phyloP scores from a whole-genome alignment of 1,140 invertebrate species.

The Protaetia brevitarsis region DNA sequence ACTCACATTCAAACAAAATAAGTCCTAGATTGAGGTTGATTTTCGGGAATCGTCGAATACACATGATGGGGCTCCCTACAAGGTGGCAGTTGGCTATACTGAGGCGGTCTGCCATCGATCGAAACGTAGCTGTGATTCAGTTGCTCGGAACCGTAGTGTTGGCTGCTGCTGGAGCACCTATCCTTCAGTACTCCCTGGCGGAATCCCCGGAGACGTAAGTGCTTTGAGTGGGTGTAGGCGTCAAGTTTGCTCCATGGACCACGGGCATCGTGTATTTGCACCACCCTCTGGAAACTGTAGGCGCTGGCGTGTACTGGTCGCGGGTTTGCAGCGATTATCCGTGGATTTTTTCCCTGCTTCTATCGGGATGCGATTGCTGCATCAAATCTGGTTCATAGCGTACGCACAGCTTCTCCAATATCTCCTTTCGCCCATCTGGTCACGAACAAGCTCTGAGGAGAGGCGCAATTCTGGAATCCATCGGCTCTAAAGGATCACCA shows the following conservation, averaged over 20 bases:
- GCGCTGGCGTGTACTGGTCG: slow-evolving; percentile 54
- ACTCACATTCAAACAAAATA: slow-evolving; percentile 46
- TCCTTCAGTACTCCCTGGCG: slow-evolving; percentile 56
- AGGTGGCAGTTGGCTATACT: slow-evolving; percentile 41
- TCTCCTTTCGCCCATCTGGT: slow-evolving; percentile 79
- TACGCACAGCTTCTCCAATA: slow-evolving; percentile 89
- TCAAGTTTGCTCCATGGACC: slow-evolving; percentile 49
- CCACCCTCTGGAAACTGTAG: slow-evolving; percentile 55
- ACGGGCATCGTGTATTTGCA: slow-evolving; percentile 50
- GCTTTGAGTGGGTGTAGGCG: slow-evolving; percentile 61
- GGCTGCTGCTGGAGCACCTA: slow-evolving; percentile 54
- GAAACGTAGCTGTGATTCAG: slow-evolving; percentile 49
- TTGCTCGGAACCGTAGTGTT: slow-evolving; percentile 48
- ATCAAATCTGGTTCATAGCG: slow-evolving; percentile 77
- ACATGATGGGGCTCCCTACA: slow-evolving; percentile 44
- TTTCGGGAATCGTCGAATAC: slow-evolving; percentile 48
- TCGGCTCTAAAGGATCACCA: slow-evolving; percentile 60
- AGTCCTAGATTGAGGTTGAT: slow-evolving; percentile 44
- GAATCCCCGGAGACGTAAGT: slow-evolving; percentile 64
- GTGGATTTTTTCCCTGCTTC: slow-evolving; percentile 44
- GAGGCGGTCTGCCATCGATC: slow-evolving; percentile 45
- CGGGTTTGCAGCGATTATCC: slow-evolving; percentile 48
- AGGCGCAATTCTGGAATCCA: slow-evolving; percentile 79
- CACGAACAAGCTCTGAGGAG: slow-evolving; percentile 79
- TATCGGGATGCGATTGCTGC: slow-evolving; percentile 34